A percentile compares a stretch with the other conserved stretches of the same genome.
Evolutionary conservation across 2,113 vertebrate genomes (phyloP).

Genomic region (Turnix velox): DNA sequence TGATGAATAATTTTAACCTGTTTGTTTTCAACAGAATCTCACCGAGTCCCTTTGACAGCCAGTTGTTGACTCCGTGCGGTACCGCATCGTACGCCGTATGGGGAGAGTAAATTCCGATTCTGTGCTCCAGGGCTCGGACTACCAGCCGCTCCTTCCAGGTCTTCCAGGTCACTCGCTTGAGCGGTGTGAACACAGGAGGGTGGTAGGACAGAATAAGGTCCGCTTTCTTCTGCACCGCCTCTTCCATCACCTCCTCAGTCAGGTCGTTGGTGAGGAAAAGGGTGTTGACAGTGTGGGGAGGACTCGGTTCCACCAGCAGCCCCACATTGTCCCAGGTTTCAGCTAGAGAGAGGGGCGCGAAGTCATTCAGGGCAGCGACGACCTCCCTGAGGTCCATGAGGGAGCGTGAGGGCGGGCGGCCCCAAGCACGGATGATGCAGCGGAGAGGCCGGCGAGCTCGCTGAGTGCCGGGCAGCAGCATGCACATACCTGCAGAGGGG

Average conservation of each 20-base stretch:
- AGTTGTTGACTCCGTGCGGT: constrained; percentile 86
- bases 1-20: neutral
- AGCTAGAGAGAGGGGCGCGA: constrained; percentile 85
- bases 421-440: neutral
- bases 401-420: neutral
- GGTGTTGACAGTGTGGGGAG: constrained; percentile 76
- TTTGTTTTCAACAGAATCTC: constrained; percentile 22
- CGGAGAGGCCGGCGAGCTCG: neutral
- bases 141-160: constrained; percentile 90
- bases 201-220: constrained; percentile 93
- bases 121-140: constrained; percentile 82
- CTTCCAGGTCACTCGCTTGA: constrained; percentile 81
- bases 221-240: constrained; percentile 77
- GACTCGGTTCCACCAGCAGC: constrained; percentile 88
- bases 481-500: neutral
- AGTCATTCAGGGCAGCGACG: constrained; percentile 78
- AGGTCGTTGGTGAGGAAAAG: constrained; percentile 91
- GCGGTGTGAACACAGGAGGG: constrained; percentile 85
- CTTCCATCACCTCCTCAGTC: constrained; percentile 86
- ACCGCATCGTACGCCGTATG: constrained; percentile 89
- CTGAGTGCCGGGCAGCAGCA: neutral
- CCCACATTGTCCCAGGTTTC: constrained; percentile 97
- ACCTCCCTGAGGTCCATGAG: constrained; percentile 83
- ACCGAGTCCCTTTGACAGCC: constrained; percentile 85
- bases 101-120: constrained; percentile 90